Base-by-base conservation (phyloP, 2,888 invertebrate genomes). In the Buathra laborator region DNA sequence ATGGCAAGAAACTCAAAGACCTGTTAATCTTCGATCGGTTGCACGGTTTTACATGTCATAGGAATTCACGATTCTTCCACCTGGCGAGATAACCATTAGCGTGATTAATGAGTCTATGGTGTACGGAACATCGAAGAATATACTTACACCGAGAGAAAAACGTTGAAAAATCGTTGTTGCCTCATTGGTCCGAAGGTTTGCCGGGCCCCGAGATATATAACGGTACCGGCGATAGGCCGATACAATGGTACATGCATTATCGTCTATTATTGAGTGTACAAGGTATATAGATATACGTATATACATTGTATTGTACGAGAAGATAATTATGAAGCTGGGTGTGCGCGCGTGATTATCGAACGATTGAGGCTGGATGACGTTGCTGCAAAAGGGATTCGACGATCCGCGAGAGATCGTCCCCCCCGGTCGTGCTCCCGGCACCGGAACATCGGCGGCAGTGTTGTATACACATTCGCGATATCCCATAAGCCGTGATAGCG, bases 361-460 rank as follows among this genome's bases (percentile, higher is more conserved):
- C 43, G 78, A 81, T 84, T 75, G 77, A 81, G 84, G 74, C 53
- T 77, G 77, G 77, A 81, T 84, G 78, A 78, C 81, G 74, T n/a
- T 53, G 81, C 78, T 51, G 48, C 37, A 29, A 48, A 29, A 48
- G 48, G 12, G 48, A 14, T 37, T 37, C 37, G 37, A 37, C 37
- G 37, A 37, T 37, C 37, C 37, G 37, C 56, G 53, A 70, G 44
- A 44, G 72, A 16, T 80, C 72, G 56, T 44, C 74, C 70, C 62
- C n/a, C 77, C 46, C 16, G 62, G 46, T 77, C 44, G 51, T 51
- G 29, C 37, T 44, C 62, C 37, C 44, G 14, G 29, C 16, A n/a
- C 64, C 74, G 59, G 37, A 51, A 56, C 56, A 59, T 62, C 70
- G 14, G 59, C 75, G 74, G 66, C 78, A 53, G 59, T 53, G 68